Evolutionary conservation across 2,113 vertebrate genomes (phyloP), one percentile per base, ranked within the genome.

Genomic region (Pomatostomus ruficeps): DNA sequence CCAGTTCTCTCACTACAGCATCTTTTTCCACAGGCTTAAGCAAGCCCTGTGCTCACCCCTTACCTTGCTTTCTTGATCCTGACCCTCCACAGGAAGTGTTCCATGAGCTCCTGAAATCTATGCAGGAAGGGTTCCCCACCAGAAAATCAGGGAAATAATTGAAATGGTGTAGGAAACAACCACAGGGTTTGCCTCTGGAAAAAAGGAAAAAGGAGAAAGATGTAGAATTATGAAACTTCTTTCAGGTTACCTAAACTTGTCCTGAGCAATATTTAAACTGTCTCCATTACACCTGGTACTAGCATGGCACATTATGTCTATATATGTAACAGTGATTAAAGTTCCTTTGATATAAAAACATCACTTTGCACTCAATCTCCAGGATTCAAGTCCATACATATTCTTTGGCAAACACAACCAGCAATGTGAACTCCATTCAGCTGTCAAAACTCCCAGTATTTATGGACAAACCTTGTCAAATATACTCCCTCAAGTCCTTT

Each of bases 351-450:
- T 29, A 71, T 51, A 49, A 67, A 67, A 91, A 9, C 14, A 59
- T 40, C 31, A 29, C 3, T 74, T 7, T 11, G 43, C 23, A 36
- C 62, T 86, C 63, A 75, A 21, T 57, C 77, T 33, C 71, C 16
- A 75, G 54, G 66, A 58, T 76, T 89, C 84, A 92, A 88, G 89
- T 93, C 42, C 59, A 31, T 73, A 54, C 74, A 40, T 35, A 88
- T 51, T 72, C 80, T 57, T 87, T 68, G 46, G 83, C 62, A 94
- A 84, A 85, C 54, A 29, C 35, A 58, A 49, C 24, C 57, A 43
- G 24, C 35, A 63, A 76, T 5, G 5, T 23, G 55, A 92, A 46
- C 62, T 79, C 55, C 58, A 66, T 76, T 82, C 68, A 87, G n/a
- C 38, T 92, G 87, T 82, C 61, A 92, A 42, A 96, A 52, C 1